These are phyloP conservation scores for Acromyrmex charruanus DNA, from an alignment of 1,140 invertebrate genomes.

Conservation along the genomic window DNA sequence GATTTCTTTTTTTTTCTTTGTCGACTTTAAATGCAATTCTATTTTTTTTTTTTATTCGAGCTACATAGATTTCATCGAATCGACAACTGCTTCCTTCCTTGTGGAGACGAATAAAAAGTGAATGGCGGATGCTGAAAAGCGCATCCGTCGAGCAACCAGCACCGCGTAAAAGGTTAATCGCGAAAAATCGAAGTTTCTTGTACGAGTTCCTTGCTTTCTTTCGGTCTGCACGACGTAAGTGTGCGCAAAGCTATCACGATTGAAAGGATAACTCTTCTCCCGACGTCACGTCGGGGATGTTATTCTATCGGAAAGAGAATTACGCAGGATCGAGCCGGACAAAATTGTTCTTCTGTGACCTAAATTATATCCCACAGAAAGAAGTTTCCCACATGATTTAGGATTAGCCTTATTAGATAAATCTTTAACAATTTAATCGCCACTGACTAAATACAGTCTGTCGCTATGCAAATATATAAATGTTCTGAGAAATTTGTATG, in stretches of 20 bases:
- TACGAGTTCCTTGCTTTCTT: neutral
- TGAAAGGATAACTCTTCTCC: neutral
- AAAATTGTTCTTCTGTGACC: neutral
- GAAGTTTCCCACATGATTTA: neutral
- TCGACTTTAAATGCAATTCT: neutral
- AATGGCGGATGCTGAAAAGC: constrained; percentile 9
- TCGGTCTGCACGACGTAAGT: constrained; percentile 11
- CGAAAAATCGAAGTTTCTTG: constrained; percentile 30
- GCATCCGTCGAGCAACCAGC: neutral
- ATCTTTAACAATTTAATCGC: constrained; percentile 4
- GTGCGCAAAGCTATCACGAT: constrained; percentile 13
- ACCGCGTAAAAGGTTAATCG: constrained; percentile 35
- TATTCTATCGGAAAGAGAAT: constrained; percentile 30
- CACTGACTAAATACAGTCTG: neutral
- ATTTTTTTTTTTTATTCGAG: constrained; percentile 11
- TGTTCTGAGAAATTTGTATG: neutral
- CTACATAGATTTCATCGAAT: neutral
- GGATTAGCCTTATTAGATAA: constrained; percentile 14
- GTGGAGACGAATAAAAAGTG: constrained; percentile 15
- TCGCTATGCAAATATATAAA: neutral
- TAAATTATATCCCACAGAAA: neutral
- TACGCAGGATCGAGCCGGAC: neutral
- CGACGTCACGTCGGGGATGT: neutral
- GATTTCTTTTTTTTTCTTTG: neutral
- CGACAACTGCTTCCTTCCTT: constrained; percentile 5